Conservation (phyloP, 2,888 invertebrate genomes). For the Platynereis dumerilii region DNA sequence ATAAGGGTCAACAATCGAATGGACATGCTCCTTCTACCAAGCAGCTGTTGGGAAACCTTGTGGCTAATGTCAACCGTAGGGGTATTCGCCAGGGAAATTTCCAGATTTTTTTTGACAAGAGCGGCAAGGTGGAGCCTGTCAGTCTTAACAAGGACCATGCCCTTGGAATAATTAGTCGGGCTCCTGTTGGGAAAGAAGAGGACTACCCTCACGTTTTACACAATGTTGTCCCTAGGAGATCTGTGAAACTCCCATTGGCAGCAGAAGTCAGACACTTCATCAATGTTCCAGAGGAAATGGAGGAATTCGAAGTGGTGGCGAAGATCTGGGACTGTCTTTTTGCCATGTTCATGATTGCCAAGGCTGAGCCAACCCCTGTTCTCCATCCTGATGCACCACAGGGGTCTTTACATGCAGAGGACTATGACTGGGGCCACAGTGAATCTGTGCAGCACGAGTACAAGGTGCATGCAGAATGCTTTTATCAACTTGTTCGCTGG, state of each 20-base stretch:
- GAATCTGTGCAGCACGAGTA: too few species aligned
- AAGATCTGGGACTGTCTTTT: background rate
- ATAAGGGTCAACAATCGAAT: background rate
- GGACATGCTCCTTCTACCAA: background rate
- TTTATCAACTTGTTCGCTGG: too few species aligned
- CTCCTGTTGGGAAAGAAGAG: background rate
- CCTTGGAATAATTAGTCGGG: background rate
- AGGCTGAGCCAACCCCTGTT: background rate
- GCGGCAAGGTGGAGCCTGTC: background rate
- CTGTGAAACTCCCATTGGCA: background rate
- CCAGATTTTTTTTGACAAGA: slow-evolving; percentile 1
- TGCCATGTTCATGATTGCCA: background rate
- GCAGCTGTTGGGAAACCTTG: background rate
- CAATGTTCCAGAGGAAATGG: background rate
- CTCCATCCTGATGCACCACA: background rate
- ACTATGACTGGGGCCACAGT: too few species aligned
- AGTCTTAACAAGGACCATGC: background rate
- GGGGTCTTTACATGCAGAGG: background rate
- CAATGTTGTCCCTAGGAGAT: background rate
- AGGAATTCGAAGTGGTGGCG: background rate
- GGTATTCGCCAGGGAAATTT: background rate
- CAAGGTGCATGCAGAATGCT: too few species aligned
- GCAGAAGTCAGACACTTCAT: background rate
- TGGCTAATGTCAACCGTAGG: background rate
- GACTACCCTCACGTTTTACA: background rate